Evolutionary conservation across 2,888 invertebrate genomes (phyloP), one percentile per base, ranked within the genome.

Genomic region (Hyposoter dolosus): DNA sequence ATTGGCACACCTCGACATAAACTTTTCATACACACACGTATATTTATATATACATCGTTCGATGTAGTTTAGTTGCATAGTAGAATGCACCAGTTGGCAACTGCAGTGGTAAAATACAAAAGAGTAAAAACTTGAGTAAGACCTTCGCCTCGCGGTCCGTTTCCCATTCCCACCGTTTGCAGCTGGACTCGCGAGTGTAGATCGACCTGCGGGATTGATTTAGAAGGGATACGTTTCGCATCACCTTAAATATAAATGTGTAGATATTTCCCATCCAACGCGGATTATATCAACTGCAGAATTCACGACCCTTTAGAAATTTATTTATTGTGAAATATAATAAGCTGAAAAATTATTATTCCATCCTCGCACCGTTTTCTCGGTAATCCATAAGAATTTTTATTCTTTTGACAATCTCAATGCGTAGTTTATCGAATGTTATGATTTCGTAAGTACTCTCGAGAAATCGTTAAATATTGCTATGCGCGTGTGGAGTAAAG

Each of bases 1-100:
- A 78, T 85, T 84, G 88, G 83, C 90, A 89, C 88, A 89, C 89
- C 89, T 85, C 50, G 84, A 53, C 66, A 74, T 82, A 80, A 85
- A 84, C 85, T 84, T 86, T 43, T 53, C n/a, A 53, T 17, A 50
- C 15, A 50, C 23, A 53, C 32, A 28, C 5, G 12, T 12, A 47
- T 17, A 50, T 63, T 40, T 43, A 23, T 47, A 23, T 47, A 69
- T 53, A 53, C 40, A 43, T 45, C 15, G 15, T 56, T 60, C 2
- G 15, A 65, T 69, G 60, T 28, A 71, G 53, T 63, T 19, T 65
- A 50, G 72, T 77, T 81, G 53, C 77, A 81, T 45, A 43, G 65
- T 28, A 50, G 47, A 66, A 56, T 69, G 84, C 84, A 78, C 69
- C 69, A 65, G 75, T 82, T 75, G 75, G 82, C 28, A 85, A 79